Conservation (phyloP, 2,888 invertebrate genomes). For the Seira sanloemensis region DNA sequence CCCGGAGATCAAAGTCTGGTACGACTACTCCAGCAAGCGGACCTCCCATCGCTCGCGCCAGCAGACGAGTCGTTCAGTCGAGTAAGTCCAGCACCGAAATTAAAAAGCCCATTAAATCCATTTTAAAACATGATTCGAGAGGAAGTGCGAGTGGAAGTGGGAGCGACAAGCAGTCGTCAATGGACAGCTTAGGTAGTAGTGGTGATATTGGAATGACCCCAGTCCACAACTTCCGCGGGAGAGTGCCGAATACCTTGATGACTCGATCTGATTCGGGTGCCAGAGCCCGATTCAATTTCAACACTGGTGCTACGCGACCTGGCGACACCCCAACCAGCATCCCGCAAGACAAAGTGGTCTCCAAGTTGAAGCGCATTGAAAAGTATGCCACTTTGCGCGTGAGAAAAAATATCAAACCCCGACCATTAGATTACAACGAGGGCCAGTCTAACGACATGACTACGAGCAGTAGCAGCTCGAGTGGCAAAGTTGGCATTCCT, state of each 20-base stretch:
- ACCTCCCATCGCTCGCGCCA: constrained; percentile 58
- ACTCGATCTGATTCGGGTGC: constrained; percentile 68
- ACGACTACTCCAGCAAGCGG: constrained; percentile 66
- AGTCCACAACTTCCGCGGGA: constrained; percentile 42
- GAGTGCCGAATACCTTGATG: constrained; percentile 59
- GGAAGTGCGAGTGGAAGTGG: constrained; percentile 71
- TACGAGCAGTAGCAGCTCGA: not conserved
- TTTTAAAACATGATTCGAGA: constrained; percentile 69
- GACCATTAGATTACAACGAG: constrained; percentile 59
- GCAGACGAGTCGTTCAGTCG: constrained; percentile 66
- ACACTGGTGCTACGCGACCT: constrained; percentile 12
- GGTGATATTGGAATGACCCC: constrained; percentile 61
- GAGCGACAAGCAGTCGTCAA: constrained; percentile 72
- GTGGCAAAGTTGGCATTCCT: constrained; percentile 47
- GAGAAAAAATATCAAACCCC: constrained; percentile 59
- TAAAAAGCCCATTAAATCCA: constrained; percentile 72
- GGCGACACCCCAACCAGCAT: constrained; percentile 30
- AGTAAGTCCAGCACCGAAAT: constrained; percentile 68
- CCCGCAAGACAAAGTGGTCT: constrained; percentile 64
- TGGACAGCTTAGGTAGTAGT: constrained; percentile 72
- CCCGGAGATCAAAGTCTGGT: constrained; percentile 71
- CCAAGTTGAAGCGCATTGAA: constrained; percentile 70
- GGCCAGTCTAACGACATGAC: constrained; percentile 28
- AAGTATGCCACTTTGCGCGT: constrained; percentile 72
- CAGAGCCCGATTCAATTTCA: constrained; percentile 69